Evolutionary conservation across 2,797 vertebrate species (phyloP).

Genomic region (Lutjanus argentimaculatus): DNA sequence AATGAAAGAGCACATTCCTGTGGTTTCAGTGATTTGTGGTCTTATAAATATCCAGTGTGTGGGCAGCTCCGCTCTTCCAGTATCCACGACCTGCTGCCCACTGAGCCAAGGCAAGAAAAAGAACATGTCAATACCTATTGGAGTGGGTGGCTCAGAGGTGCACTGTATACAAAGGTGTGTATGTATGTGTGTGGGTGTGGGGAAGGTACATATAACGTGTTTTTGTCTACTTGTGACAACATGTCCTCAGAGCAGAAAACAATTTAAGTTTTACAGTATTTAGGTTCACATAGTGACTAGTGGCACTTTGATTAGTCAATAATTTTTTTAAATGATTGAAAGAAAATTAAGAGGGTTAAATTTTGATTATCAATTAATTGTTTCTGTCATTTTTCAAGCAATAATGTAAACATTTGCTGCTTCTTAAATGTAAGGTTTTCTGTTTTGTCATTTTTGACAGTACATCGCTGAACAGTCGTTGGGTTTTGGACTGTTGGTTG

Average conservation of each 20-base stretch:
- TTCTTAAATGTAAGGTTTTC: too few species aligned
- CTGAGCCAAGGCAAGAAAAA: slow-evolving; percentile 71
- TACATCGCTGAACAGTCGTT: too few species aligned
- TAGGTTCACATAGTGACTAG: not conserved
- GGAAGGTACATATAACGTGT: slow-evolving; percentile 27
- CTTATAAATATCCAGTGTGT: slow-evolving; percentile 86
- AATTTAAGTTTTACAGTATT: not conserved
- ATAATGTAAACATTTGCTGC: too few species aligned
- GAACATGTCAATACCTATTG: slow-evolving; percentile 72
- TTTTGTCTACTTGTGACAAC: slow-evolving; percentile 36
- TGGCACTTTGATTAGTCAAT: too few species aligned
- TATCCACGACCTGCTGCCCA: slow-evolving; percentile 77
- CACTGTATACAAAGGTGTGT: slow-evolving; percentile 18
- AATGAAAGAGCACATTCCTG: slow-evolving; percentile 74
- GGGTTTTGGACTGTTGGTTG: too few species aligned
- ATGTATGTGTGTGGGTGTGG: slow-evolving; percentile 23
- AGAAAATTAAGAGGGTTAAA: too few species aligned
- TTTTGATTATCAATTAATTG: too few species aligned
- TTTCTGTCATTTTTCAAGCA: too few species aligned
- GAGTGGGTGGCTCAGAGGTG: slow-evolving; percentile 64
- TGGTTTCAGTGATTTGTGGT: slow-evolving; percentile 78
- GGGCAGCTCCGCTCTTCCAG: slow-evolving; percentile 79
- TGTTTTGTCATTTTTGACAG: too few species aligned
- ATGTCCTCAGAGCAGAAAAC: not conserved
- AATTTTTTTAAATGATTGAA: too few species aligned